Conservation (phyloP, 2,888 invertebrate genomes). For the Microctonus hyperodae region DNA sequence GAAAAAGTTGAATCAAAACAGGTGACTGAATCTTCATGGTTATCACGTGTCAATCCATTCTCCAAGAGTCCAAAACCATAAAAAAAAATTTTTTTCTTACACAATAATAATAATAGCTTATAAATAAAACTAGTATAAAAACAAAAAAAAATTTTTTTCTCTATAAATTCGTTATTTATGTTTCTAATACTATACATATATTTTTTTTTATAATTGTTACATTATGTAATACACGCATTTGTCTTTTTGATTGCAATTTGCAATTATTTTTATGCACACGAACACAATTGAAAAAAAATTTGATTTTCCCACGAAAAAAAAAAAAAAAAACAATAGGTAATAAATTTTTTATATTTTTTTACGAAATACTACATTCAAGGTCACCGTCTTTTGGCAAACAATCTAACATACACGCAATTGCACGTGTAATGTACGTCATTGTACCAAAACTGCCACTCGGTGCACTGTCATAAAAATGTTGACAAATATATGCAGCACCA, state of each 20-base stretch:
- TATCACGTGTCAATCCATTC: conserved; percentile 81
- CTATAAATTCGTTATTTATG: too few relatives aligned
- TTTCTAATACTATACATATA: neutral
- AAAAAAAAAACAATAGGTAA: too few relatives aligned
- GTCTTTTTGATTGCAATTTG: neutral
- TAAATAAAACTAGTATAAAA: neutral
- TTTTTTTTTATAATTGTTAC: neutral
- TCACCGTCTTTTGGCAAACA: conserved; percentile 79
- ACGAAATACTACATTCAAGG: conserved; percentile 78
- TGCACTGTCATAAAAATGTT: conserved; percentile 97
- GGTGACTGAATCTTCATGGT: conserved; percentile 66
- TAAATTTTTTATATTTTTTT: conserved; percentile 22
- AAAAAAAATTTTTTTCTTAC: neutral
- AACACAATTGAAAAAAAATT: neutral
- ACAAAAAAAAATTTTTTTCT: neutral
- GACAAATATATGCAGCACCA: conserved; percentile 94
- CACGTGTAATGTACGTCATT: conserved; percentile 94
- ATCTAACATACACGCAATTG: conserved; percentile 78
- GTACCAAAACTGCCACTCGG: conserved; percentile 98
- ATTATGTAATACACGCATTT: too few relatives aligned
- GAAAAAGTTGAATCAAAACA: conserved; percentile 59
- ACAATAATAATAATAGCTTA: conserved; percentile 3
- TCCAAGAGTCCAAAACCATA: conserved; percentile 46
- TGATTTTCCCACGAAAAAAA: neutral
- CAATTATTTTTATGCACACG: neutral